A percentile compares a stretch with the other conserved stretches of the same genome.
These are phyloP conservation scores for Drosophila monieri DNA, from an alignment of 2,888 invertebrate genomes.

Conservation along the genomic window DNA sequence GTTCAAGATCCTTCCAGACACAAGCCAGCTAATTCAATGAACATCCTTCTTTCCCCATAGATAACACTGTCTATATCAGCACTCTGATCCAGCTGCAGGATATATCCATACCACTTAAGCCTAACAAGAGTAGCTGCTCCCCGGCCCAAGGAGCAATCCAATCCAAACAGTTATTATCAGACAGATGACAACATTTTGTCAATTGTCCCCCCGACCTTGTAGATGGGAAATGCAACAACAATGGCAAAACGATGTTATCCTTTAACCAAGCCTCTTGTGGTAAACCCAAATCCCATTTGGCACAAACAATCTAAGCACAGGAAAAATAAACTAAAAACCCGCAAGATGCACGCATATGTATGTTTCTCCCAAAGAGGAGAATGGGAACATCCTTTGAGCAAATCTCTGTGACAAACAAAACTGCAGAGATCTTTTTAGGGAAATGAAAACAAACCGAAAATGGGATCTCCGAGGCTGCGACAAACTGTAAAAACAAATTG, in stretches of 20 bases:
- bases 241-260: conserved; percentile 78
- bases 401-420: conserved; percentile 63
- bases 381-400: conserved; percentile 67
- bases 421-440: conserved; percentile 43
- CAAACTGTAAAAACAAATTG: conserved; percentile 79
- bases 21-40: conserved; percentile 18
- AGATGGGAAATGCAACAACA: conserved; percentile 54
- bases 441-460: conserved; percentile 75
- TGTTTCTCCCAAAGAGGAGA: conserved; percentile 13
- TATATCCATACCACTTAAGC: conserved; percentile 27
- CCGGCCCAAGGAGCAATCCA: conserved; percentile 23
- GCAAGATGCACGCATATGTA: conserved; percentile 69
- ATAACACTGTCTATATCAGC: conserved; percentile 28
- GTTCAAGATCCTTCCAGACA: conserved; percentile 18
- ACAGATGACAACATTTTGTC: conserved; percentile 68
- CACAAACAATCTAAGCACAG: conserved; percentile 73
- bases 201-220: conserved; percentile 50
- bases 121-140: conserved; percentile 21
- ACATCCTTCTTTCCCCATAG: conserved; percentile 14
- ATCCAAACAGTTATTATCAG: conserved; percentile 42
- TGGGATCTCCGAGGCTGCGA: conserved; percentile 72
- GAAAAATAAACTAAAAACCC: conserved; percentile 63
- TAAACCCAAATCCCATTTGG: conserved; percentile 77
- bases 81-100: conserved; percentile 35
- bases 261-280: conserved; percentile 78